Base-by-base conservation (phyloP, 2,888 invertebrate genomes). In the Neoascia interrupta region DNA sequence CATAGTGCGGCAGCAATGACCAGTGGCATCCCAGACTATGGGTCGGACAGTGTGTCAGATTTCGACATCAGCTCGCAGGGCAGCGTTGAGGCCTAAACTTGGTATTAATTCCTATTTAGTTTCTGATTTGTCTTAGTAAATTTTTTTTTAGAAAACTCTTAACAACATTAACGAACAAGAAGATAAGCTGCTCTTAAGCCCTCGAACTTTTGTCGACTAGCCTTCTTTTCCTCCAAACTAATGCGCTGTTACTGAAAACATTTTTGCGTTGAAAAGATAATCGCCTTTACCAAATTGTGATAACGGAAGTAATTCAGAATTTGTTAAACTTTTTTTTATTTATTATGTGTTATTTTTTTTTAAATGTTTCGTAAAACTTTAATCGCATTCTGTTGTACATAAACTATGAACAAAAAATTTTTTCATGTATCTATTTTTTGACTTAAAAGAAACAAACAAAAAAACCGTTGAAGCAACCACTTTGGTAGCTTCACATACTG, bases 11-110 rank as follows among this genome's bases (percentile, higher is more conserved):
- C 64, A 6, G 54, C 37, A n/a, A 64, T 56, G 31, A 16, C 60
- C 1, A 75, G 81, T 26, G 84, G 84, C 0, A 85, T 84, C 13
- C 84, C 83, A 1, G 87, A 86, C 13, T 88, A 89, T 70, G 88
- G 88, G 3, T 87, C 88, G 5, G 88, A 89, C 70, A 87, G 85
- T 74, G 84, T 87, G 0, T 87, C 88, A 3, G 88, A 88, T 47
- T 86, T 86, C 60, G 87, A 85, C 70, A 84, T 87, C 16, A 87
- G 87, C 79, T 87, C 87, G 19, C 87, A 87, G 47, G 86, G 86
- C 64, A 87, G 87, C 82, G 87, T 85, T 15, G 79, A 79, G 21
- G 79, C 79, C 34, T 79, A 79, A 64, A 41, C 19, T 45, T 37
- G 10, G 11, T 54, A 21, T 61, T 28, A 13, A 49, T 49, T 39